Evolutionary conservation across 2,113 vertebrate species (phyloP), one percentile per base, ranked within the genome.

Genomic region (Bettongia penicillata): DNA sequence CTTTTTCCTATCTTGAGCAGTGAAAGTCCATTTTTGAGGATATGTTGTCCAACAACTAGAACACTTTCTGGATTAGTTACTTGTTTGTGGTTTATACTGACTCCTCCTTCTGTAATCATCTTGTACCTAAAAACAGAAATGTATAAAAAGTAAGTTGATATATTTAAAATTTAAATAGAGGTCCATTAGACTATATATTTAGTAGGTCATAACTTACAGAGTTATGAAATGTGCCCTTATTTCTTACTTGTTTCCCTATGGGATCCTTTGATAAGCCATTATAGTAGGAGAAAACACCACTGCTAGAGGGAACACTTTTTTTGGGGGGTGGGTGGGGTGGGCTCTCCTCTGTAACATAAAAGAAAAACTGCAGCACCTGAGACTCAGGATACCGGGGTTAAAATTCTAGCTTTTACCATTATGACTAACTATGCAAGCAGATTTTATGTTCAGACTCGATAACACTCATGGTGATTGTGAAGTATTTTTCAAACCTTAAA

Each of bases 1-100:
- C 97, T 99, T 98, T 99, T 99, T 96, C 99, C 99, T 96, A 99
- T 98, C 97, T 98, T 98, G 94, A 99, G 98, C 93, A 99, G 97
- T 0, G 99, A 99, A n/a, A 99, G 99, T 97, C 99, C 99, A 48
- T 99, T 99, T 68, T 99, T 98, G 84, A 99, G 99, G 97, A 99
- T 99, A 94, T 99, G 99, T 91, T 99, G 98, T 96, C 99, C 99
- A 0, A 99, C 97, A 95, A 99, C 95, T 95, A 99, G 99, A 47
- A 99, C 98, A 97, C 99, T 98, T 96, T 99, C 99, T 0, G 99
- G 99, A 94, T 99, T 98, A 37, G 99, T 99, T 12, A 98, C 97
- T 94, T 98, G 98, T 61, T 90, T 98, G 98, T 99, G 99, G 97
- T 99, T 99, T 97, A 99, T 99, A 97, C 99, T 99, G 95, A 99